phyloP scores from a whole-genome alignment of 2,888 invertebrate species.

The Byasa hedistus region DNA sequence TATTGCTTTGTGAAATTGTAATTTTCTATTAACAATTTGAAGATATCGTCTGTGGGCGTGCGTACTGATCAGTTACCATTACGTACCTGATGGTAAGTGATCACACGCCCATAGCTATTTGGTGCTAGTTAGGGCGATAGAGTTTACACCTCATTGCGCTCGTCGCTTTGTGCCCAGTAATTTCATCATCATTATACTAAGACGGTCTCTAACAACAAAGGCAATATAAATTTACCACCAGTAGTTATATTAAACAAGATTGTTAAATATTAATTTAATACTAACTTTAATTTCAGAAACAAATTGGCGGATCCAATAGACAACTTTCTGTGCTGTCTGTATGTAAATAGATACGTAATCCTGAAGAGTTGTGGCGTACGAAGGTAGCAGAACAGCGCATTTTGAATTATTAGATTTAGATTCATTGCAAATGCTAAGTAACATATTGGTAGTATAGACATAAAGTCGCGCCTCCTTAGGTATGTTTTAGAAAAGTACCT shows the following conservation, averaged over 20 bases:
- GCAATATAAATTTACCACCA: no score
- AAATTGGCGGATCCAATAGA: constrained; percentile 68
- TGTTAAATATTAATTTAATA: constrained; percentile 22
- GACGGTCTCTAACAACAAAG: no score
- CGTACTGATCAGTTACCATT: no score
- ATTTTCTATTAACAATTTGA: no score
- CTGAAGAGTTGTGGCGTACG: constrained; percentile 67
- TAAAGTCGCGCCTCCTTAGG: constrained; percentile 63
- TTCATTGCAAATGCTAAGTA: constrained; percentile 57
- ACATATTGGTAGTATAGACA: constrained; percentile 62
- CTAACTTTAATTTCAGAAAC: constrained; percentile 69
- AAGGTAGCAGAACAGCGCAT: constrained; percentile 58
- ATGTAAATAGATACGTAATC: constrained; percentile 69
- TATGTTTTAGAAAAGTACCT: constrained; percentile 69
- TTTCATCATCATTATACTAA: no score
- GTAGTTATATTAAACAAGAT: not conserved
- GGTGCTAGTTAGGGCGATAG: no score
- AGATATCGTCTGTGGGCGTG: no score
- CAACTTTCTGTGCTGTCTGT: constrained; percentile 62
- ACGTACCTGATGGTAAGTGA: no score
- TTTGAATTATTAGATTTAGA: constrained; percentile 43
- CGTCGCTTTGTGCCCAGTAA: no score
- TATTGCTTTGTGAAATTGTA: no score
- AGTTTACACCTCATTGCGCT: no score
- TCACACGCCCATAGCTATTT: no score